Evolutionary conservation across 2,797 vertebrate genomes (phyloP).

Genomic region (Tympanoctomys barrerae): DNA sequence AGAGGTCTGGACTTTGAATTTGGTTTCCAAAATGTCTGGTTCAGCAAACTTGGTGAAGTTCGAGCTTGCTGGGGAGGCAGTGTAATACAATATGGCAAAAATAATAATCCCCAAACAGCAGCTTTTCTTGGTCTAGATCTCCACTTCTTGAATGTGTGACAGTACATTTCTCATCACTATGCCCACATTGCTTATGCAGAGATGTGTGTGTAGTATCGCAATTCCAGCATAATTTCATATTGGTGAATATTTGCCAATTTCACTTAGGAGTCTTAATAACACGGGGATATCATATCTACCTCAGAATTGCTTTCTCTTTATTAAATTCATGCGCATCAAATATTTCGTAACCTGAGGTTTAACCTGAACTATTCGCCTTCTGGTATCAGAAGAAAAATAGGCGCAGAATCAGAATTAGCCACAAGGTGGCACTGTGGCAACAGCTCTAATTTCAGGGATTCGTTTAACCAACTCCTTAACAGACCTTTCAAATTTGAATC

Average conservation of each 20-base stretch:
- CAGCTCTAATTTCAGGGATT: background rate
- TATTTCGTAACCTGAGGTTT: background rate
- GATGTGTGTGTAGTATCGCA: background rate
- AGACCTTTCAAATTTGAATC: background rate
- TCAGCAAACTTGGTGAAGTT: background rate
- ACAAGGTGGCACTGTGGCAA: conserved; percentile 79
- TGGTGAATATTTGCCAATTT: background rate
- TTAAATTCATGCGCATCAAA: background rate
- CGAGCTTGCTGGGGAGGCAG: background rate
- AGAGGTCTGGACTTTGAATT: background rate
- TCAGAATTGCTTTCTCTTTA: background rate
- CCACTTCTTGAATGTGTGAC: background rate
- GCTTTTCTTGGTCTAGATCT: background rate
- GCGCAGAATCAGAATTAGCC: background rate
- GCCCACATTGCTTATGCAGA: background rate
- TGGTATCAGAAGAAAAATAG: background rate
- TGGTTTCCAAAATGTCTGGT: background rate
- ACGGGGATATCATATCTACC: background rate
- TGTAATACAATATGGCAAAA: background rate
- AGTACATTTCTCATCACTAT: background rate
- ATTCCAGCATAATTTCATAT: background rate
- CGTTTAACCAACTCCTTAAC: rapidly evolving
- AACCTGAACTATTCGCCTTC: rapidly evolving
- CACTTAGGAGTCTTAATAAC: background rate
- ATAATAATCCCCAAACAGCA: background rate